These are phyloP conservation scores for Anticlea derivata DNA, from an alignment of 2,888 invertebrate genomes.

Conservation along the genomic window DNA sequence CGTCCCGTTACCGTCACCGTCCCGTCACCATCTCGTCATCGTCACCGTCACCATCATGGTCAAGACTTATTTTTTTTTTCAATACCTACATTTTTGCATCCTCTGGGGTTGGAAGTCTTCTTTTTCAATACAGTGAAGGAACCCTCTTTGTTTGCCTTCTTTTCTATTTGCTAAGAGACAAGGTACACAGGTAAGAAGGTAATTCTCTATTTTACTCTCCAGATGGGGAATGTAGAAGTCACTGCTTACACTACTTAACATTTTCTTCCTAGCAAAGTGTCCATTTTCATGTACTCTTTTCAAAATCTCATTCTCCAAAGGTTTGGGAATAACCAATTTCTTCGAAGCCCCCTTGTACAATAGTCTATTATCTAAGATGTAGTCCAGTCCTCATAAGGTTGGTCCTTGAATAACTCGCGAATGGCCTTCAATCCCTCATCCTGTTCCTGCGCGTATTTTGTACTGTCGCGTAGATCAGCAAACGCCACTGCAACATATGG, in stretches of 20 bases:
- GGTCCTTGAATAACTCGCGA: background rate
- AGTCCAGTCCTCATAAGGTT: background rate
- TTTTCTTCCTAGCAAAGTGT: background rate
- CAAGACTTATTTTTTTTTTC: too few species aligned
- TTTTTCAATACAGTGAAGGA: slow-evolving; percentile 43
- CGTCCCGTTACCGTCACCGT: too few species aligned
- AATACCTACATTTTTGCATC: too few species aligned
- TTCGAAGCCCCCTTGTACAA: background rate
- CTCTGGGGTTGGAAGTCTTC: slow-evolving; percentile 41
- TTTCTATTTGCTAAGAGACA: slow-evolving; percentile 37
- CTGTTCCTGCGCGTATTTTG: background rate
- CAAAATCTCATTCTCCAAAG: background rate
- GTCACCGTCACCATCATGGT: too few species aligned
- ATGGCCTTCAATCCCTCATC: background rate
- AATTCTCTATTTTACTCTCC: slow-evolving; percentile 29
- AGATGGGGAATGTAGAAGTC: slow-evolving; percentile 6
- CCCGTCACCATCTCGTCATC: too few species aligned
- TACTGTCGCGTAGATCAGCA: background rate
- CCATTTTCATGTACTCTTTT: background rate
- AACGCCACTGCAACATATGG: background rate
- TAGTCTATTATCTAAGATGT: too few species aligned
- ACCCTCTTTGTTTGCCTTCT: slow-evolving; percentile 41
- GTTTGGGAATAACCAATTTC: background rate
- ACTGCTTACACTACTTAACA: slow-evolving; percentile 28
- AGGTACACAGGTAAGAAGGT: slow-evolving; percentile 28